phyloP scores from a whole-genome alignment of 2,797 vertebrate genomes.

The Graptemys geographica region DNA sequence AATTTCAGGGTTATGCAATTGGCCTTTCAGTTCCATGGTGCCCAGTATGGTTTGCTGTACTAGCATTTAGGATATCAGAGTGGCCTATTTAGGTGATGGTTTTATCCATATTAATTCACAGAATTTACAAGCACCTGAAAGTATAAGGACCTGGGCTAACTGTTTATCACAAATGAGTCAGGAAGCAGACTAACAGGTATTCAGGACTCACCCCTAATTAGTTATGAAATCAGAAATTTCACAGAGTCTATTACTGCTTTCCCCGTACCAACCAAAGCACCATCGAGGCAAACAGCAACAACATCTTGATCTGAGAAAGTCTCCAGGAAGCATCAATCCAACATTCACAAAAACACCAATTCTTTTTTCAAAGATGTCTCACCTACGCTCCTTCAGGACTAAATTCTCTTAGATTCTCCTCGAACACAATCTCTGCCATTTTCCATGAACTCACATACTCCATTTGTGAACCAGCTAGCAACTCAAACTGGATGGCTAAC shows the following conservation, averaged over 20 bases:
- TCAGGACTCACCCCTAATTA: neutral
- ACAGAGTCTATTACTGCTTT: neutral
- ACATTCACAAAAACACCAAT: neutral
- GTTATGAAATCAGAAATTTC: neutral
- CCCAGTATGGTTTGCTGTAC: neutral
- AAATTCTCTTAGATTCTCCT: neutral
- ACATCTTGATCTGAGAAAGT: neutral
- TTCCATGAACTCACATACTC: neutral
- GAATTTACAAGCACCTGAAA: neutral
- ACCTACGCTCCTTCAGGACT: neutral
- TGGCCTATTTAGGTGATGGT: fast-evolving
- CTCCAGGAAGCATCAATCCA: neutral
- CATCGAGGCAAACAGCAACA: neutral
- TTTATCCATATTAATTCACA: neutral
- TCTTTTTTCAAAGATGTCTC: neutral
- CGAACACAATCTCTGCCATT: neutral
- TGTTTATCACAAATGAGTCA: neutral
- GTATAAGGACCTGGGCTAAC: neutral
- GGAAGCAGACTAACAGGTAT: neutral
- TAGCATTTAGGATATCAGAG: neutral
- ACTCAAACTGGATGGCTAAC: neutral
- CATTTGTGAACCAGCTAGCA: neutral
- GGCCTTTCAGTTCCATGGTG: neutral
- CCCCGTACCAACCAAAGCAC: neutral
- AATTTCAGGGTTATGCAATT: neutral